Percentiles rank a stretch among this genome's conserved stretches.
These are phyloP conservation scores for Heliopora coerulea DNA, from an alignment of 92 coral and sea anemone species.

Conservation along the genomic window DNA sequence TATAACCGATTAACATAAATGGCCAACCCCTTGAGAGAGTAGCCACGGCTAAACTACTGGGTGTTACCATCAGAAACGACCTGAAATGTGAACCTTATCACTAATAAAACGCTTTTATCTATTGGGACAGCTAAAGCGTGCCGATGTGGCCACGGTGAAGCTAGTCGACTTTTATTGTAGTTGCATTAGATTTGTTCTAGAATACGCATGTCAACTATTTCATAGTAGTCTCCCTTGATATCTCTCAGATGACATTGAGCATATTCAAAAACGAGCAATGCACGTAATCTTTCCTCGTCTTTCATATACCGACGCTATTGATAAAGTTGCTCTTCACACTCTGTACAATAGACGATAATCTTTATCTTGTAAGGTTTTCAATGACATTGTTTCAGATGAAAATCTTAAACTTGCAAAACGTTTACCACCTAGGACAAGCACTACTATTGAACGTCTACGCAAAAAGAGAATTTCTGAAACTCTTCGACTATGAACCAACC, in stretches of 20 bases:
- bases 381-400: conserved; percentile 12
- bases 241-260: conserved; percentile 17
- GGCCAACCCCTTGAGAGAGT: background rate
- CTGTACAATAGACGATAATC: conserved; percentile 8
- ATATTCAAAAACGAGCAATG: conserved; percentile 21
- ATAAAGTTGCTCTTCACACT: conserved; percentile 8
- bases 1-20: background rate
- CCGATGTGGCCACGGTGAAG: conserved; percentile 4
- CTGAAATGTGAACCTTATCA: conserved; percentile 4
- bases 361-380: conserved; percentile 9
- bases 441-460: background rate
- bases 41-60: no score
- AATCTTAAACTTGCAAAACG: background rate
- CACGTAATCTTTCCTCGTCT: conserved; percentile 12
- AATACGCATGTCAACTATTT: conserved; percentile 12
- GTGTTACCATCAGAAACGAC: background rate
- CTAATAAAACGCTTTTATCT: conserved; percentile 10
- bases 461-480: conserved; percentile 17
- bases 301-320: background rate
- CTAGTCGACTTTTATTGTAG: background rate
- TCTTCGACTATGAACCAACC: conserved; percentile 1
- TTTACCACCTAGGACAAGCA: conserved; percentile 9
- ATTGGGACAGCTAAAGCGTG: conserved; percentile 13
- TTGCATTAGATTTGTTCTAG: background rate
- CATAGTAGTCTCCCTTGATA: conserved; percentile 13